Base-by-base conservation (phyloP, 2,797 vertebrate species). In the Centroberyx gerrardi region DNA sequence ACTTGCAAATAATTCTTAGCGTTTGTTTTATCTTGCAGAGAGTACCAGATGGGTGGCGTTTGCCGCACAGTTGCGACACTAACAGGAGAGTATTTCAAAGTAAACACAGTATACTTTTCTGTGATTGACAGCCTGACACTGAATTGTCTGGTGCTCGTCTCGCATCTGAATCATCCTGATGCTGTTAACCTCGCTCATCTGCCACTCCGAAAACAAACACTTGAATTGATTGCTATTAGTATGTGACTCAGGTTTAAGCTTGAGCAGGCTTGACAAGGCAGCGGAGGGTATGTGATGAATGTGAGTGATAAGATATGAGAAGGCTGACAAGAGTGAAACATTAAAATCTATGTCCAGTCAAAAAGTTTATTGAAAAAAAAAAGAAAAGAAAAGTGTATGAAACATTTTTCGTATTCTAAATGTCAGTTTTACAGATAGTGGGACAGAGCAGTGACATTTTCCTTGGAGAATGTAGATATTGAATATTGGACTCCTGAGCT, bases 401-500 rank as follows among this genome's bases (percentile, higher is more conserved):
- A 40, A 6, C 12, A 5, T 22, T 40, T 40, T 36, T 40, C 18
- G 52, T 29, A 22, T n/a, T 52, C 15, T 27, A 17, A 60, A 52
- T 60, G 56, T 58, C 54, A 53, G n/a, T 29, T 60, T 51, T 49
- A 70, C 66, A 33, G 42, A 48, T 18, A 9, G 58, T 28, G 27
- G 14, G 14, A 61, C 56, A 27, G 22, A 27, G 68, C 31, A 40
- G 18, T 70, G 68, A 61, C 56, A 59, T 70, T 70, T 70, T 15
- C 55, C 13, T 33, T 8, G n/a, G 27, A 48, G 9, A 36, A 17
- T 52, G 14, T 42, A 28, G 53, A 22, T 27, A 51, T n/a, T 48
- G 18, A 17, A 70, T 36, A 38, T 28, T 3, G 28, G 13, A 29
- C 10, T 59, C 28, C 49, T 8, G 9, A 17, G 44, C 55, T 61